Base-by-base conservation (phyloP, 2,113 vertebrate genomes). In the Seriola quinqueradiata region DNA sequence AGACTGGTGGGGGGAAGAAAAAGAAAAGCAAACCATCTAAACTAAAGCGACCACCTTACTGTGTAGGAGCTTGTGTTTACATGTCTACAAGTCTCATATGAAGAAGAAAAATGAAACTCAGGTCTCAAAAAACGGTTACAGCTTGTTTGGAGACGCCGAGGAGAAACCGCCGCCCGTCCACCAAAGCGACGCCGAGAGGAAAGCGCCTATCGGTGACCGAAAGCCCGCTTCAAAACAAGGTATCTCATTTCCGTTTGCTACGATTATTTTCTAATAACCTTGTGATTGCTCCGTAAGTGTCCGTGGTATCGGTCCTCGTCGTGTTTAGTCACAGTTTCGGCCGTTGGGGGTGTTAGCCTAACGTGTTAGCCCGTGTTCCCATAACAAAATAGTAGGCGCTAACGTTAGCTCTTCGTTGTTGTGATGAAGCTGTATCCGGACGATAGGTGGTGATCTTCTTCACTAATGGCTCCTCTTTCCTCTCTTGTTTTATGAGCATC, bases 71-170 rank as follows among this genome's bases (percentile, higher is more conserved):
- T 25, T 36, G 17, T 2, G 1, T 36, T 63, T 85, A 3, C 2
- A 83, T 79, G 25, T 8, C 21, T 19, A 21, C 0, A 12, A 38
- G 13, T 16, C 2, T 0, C 2, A 3, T 8, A 7, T 69, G 3
- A 72, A 50, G 10, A 48, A 36, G 3, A 8, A 81, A 60, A 67
- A 94, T 94, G 93, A 93, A 82, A 84, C 90, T 94, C 0, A 72
- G 93, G 60, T 93, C 93, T 80, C 84, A 81, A 3, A 92, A 50
- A 76, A 87, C 28, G 5, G 17, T 77, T 1, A 1, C 52, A 0
- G 3, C 58, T 11, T 42, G 32, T 32, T 0, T 34, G 42, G 87
- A 83, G 46, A 87, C 86, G n/a, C 89, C 83, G 78, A 67, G 36
- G 32, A 84, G 4, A 16, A 70, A 7, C 25, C 74, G 79, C 12